Conservation (phyloP, 2,888 invertebrate species). For the Autographa gamma region DNA sequence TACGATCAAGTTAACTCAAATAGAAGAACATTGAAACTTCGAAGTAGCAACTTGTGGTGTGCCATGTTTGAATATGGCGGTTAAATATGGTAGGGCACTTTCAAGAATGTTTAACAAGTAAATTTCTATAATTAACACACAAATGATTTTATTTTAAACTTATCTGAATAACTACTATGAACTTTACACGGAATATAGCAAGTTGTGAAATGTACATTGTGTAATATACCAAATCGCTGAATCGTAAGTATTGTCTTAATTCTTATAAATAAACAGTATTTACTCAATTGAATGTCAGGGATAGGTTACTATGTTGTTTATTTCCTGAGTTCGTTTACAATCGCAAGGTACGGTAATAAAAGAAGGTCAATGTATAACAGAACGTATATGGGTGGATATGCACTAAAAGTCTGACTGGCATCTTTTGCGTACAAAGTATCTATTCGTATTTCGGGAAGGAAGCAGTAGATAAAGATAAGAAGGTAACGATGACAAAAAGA, state of each 20-base stretch:
- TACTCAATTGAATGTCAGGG: background rate
- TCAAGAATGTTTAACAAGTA: no score
- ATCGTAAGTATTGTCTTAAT: no score
- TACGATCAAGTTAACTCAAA: background rate
- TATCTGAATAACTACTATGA: no score
- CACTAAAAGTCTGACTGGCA: conserved; percentile 2
- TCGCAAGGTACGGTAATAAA: background rate
- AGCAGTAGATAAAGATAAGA: conserved; percentile 1
- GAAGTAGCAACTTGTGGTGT: background rate
- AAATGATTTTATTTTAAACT: no score
- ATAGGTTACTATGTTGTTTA: background rate
- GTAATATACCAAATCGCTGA: no score
- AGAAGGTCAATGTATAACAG: background rate
- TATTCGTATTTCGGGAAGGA: conserved; percentile 7
- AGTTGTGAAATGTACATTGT: no score
- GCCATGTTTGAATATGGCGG: background rate
- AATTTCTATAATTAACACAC: no score
- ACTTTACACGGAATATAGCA: no score
- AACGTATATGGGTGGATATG: background rate
- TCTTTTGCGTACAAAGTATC: background rate
- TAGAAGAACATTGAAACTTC: background rate
- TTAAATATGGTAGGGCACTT: no score
- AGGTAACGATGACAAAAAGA: conserved; percentile 5
- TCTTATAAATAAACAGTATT: no score
- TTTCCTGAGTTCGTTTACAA: background rate